phyloP scores from a whole-genome alignment of 2,113 vertebrate species.

The Eudorcas thomsonii region DNA sequence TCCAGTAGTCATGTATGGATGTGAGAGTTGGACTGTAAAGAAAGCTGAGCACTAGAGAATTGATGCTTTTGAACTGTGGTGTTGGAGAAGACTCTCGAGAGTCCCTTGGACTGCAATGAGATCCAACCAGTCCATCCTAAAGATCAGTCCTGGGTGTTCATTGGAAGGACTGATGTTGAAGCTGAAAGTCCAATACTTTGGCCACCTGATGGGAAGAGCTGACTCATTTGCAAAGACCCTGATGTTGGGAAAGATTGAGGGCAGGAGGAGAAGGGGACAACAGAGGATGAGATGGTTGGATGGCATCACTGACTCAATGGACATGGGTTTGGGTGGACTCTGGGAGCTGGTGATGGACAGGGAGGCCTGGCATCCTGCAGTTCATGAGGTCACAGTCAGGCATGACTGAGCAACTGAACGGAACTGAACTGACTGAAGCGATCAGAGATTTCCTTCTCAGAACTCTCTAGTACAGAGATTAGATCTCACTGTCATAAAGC shows the following conservation, averaged over 20 bases:
- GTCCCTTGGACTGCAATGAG: background rate
- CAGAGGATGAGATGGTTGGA: background rate
- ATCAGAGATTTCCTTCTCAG: background rate
- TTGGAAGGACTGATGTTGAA: background rate
- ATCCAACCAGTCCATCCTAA: background rate
- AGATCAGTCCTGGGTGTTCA: background rate
- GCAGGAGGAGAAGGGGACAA: background rate
- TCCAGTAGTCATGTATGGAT: background rate
- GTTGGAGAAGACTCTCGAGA: background rate
- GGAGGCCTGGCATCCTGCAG: fast-evolving
- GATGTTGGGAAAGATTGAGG: background rate
- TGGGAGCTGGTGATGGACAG: background rate
- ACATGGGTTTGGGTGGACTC: background rate
- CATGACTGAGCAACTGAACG: background rate
- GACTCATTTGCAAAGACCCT: background rate
- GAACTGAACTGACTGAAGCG: background rate
- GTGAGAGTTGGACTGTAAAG: background rate
- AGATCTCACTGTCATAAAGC: background rate
- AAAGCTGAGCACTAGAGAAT: fast-evolving
- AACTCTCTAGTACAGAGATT: background rate
- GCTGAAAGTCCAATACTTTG: background rate
- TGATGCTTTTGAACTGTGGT: background rate
- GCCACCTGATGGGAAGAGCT: background rate
- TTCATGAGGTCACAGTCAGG: background rate
- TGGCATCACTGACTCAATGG: background rate